phyloP scores from a whole-genome alignment of 37 sponge, comb jelly and placozoan species.

The Cliona cf. orientalis region DNA sequence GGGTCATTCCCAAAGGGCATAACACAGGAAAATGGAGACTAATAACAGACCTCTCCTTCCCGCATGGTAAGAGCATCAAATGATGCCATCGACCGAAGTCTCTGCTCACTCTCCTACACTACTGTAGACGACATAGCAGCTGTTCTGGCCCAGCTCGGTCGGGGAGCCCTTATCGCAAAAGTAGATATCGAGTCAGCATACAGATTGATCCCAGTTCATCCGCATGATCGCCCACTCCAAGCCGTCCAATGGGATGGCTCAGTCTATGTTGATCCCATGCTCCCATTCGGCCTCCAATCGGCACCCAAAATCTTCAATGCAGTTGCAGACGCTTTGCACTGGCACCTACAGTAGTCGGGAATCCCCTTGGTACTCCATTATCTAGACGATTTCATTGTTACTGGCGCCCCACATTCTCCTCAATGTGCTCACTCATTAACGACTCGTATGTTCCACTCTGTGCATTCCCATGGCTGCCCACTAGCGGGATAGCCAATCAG shows the following conservation, averaged over 20 bases:
- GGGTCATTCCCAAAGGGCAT: too few species aligned
- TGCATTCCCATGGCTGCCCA: slow-evolving; percentile 54
- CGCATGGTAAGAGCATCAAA: too few species aligned
- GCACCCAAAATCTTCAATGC: too few species aligned
- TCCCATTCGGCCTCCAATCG: too few species aligned
- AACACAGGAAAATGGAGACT: too few species aligned
- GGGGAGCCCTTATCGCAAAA: not conserved
- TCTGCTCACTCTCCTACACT: too few species aligned
- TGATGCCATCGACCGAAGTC: slow-evolving; percentile 22
- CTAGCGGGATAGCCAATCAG: slow-evolving; percentile 7
- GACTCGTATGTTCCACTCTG: not conserved
- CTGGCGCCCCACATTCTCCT: too few species aligned
- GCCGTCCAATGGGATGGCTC: slow-evolving; percentile 16
- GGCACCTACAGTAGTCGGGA: not conserved
- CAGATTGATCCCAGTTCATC: slow-evolving; percentile 24
- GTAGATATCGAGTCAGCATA: slow-evolving; percentile 17
- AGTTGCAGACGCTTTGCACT: too few species aligned
- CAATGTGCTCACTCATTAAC: not conserved
- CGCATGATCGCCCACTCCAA: slow-evolving; percentile 19
- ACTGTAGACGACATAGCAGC: not conserved
- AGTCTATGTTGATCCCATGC: too few species aligned
- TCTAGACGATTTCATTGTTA: too few species aligned
- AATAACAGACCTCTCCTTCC: too few species aligned
- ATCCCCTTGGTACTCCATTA: slow-evolving; percentile 8
- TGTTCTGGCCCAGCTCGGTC: not conserved